Percentiles rank a stretch among this genome's conserved stretches.
Evolutionary conservation across 2,888 invertebrate genomes (phyloP).

Genomic region (Amiota mariae): DNA sequence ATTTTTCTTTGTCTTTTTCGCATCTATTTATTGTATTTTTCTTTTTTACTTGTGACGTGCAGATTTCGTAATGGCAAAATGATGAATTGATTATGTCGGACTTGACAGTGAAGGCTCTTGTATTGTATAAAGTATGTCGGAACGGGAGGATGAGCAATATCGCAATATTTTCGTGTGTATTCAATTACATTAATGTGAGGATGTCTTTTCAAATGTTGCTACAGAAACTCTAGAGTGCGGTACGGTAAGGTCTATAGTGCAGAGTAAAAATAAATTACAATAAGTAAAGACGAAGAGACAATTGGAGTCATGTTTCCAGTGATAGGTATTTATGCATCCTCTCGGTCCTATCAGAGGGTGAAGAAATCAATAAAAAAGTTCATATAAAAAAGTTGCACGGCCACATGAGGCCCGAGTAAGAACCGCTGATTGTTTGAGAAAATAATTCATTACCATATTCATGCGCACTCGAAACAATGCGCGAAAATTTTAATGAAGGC

Average conservation of each 20-base stretch:
- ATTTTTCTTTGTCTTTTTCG: constrained; percentile 16
- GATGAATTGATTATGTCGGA: constrained; percentile 34
- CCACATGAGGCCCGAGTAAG: too few relatives aligned
- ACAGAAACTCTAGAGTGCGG: too few relatives aligned
- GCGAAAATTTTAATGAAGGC: constrained; percentile 63
- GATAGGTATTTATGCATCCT: too few relatives aligned
- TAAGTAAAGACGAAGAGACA: too few relatives aligned
- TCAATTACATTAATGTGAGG: background rate
- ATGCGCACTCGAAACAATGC: constrained; percentile 54
- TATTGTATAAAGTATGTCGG: background rate
- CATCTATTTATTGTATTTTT: constrained; percentile 3
- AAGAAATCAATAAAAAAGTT: too few relatives aligned
- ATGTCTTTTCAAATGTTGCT: too few relatives aligned
- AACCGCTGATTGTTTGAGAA: constrained; percentile 11
- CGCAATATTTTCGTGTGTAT: constrained; percentile 5
- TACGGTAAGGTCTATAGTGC: too few relatives aligned
- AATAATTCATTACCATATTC: constrained; percentile 63
- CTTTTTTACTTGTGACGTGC: constrained; percentile 10
- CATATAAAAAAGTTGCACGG: too few relatives aligned
- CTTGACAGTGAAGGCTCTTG: background rate
- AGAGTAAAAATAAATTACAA: too few relatives aligned
- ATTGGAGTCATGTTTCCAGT: too few relatives aligned
- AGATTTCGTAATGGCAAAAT: constrained; percentile 20
- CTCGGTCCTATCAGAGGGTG: too few relatives aligned
- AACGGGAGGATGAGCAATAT: background rate